Conservation (phyloP, 2,113 vertebrate genomes). For the Tricholaema leucomelas region DNA sequence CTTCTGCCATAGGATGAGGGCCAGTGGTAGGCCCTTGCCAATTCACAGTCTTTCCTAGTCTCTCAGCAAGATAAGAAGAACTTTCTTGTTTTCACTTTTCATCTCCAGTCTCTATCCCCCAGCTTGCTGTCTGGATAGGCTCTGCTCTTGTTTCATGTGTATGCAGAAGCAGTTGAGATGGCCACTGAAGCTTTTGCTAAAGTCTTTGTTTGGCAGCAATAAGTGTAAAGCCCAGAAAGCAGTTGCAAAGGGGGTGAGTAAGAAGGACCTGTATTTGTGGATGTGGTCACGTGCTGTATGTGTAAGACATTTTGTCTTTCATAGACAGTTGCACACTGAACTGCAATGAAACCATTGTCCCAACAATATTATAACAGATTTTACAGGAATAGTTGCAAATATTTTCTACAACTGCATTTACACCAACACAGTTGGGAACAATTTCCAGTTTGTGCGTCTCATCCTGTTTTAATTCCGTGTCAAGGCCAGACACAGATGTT, state of each 20-base stretch:
- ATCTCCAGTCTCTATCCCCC: background rate
- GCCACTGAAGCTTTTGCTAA: background rate
- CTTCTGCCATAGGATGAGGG: background rate
- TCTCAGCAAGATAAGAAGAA: background rate
- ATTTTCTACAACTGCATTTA: background rate
- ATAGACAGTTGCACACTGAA: background rate
- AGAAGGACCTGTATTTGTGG: background rate
- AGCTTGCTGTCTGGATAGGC: background rate
- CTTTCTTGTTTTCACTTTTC: background rate
- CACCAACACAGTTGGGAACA: background rate
- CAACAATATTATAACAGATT: background rate
- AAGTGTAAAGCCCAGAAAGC: background rate
- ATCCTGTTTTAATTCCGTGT: background rate
- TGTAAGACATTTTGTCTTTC: background rate
- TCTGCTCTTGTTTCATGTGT: background rate
- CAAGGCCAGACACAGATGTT: background rate
- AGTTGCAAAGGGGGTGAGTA: background rate
- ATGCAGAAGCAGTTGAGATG: background rate
- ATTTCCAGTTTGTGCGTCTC: background rate
- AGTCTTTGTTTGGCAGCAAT: background rate
- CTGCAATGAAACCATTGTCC: background rate
- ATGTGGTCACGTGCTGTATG: background rate
- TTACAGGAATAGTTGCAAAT: background rate
- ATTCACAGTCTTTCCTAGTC: background rate
- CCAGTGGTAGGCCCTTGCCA: background rate